Conservation (phyloP, 2,797 vertebrate genomes). For the Gorsachius magnificus region DNA sequence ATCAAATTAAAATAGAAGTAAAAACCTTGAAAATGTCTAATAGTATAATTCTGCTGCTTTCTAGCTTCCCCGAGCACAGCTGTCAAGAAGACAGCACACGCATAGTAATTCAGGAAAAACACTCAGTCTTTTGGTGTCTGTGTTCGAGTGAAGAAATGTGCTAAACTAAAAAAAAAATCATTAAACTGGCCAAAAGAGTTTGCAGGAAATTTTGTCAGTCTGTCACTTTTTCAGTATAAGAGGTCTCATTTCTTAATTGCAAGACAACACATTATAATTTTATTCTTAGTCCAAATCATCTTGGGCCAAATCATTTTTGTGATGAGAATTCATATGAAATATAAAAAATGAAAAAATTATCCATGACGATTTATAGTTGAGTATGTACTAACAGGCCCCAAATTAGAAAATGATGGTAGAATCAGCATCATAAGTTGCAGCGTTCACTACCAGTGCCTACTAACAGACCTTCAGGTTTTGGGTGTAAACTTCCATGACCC, state of each 20-base stretch:
- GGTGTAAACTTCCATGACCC: not conserved
- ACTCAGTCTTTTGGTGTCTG: not conserved
- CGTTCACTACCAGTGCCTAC: accelerated
- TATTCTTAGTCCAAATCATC: not conserved
- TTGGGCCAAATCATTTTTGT: not conserved
- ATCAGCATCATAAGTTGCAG: not conserved
- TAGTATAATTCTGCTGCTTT: constrained; percentile 4
- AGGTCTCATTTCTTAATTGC: not conserved
- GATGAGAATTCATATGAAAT: not conserved
- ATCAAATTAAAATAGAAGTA: constrained; percentile 32
- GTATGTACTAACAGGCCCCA: not conserved
- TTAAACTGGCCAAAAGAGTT: not conserved
- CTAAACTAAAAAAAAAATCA: not conserved
- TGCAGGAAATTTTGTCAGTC: not conserved
- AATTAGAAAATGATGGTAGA: not conserved
- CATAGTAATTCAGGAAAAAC: not conserved
- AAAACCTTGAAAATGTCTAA: not conserved
- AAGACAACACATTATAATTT: not conserved
- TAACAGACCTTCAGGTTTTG: not conserved
- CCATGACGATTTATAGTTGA: not conserved
- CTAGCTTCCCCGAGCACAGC: not conserved
- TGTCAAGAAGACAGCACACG: not conserved
- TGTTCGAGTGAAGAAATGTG: not conserved
- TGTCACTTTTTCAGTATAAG: not conserved
- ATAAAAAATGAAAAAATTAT: not conserved